Conservation (phyloP, 2,888 invertebrate genomes). For the Trissonchulus sp. region DNA sequence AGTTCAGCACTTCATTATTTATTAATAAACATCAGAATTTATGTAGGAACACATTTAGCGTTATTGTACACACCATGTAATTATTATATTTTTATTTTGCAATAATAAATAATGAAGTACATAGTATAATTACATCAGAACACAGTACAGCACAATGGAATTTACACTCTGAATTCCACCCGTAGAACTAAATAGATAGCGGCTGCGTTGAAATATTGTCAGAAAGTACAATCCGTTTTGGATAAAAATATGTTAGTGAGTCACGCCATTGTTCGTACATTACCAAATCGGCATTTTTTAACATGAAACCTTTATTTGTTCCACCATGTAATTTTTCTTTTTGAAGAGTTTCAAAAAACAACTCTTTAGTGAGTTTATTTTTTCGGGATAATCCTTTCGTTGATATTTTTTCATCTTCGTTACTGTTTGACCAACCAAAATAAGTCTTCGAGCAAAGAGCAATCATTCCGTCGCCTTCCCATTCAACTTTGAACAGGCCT, state of each 20-base stretch:
- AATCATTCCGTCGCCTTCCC: neutral
- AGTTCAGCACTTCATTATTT: too few species aligned
- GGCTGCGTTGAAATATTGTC: slow-evolving; percentile 8
- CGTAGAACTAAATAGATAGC: too few species aligned
- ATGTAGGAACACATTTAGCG: too few species aligned
- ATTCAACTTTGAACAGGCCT: neutral
- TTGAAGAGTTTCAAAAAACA: neutral
- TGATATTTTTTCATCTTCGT: neutral
- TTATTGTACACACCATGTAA: too few species aligned
- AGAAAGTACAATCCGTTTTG: neutral
- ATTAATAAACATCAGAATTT: too few species aligned
- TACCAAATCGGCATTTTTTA: neutral
- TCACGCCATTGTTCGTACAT: slow-evolving; percentile 1
- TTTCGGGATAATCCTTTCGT: neutral
- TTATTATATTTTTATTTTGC: too few species aligned
- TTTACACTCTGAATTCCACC: too few species aligned
- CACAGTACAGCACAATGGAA: too few species aligned
- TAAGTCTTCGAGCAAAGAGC: neutral
- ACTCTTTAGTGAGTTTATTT: neutral
- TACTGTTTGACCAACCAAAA: neutral
- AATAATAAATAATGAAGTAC: too few species aligned
- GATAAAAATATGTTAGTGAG: slow-evolving; percentile 5
- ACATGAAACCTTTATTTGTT: neutral
- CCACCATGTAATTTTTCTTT: neutral
- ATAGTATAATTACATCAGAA: too few species aligned